phyloP scores from a whole-genome alignment of 2,113 vertebrate genomes.

The Siniperca chuatsi region DNA sequence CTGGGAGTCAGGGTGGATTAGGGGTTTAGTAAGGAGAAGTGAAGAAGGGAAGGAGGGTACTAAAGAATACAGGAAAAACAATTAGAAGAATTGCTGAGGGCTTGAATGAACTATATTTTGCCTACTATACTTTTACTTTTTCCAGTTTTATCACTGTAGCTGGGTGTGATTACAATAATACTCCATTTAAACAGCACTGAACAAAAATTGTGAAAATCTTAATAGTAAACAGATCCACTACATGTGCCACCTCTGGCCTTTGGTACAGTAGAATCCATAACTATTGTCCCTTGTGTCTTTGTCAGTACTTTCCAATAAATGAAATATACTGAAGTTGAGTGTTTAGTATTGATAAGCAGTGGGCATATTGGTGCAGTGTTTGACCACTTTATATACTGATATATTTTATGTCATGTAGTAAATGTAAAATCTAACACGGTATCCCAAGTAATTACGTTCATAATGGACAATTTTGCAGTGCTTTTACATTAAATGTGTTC shows the following conservation, averaged over 20 bases:
- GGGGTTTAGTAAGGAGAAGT: conserved; percentile 39
- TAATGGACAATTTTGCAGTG: background rate
- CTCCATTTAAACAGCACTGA: background rate
- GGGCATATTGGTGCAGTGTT: background rate
- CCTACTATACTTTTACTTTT: background rate
- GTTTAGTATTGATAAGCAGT: background rate
- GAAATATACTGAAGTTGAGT: background rate
- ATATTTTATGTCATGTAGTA: background rate
- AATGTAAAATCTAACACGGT: background rate
- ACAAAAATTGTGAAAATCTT: background rate
- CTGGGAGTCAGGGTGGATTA: conserved; percentile 59
- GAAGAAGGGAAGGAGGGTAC: conserved; percentile 9
- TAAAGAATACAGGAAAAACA: conserved; percentile 36
- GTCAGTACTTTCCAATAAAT: background rate
- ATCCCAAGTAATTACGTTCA: background rate
- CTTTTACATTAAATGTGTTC: background rate
- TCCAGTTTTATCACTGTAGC: background rate
- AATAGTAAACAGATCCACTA: background rate
- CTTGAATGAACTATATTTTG: background rate
- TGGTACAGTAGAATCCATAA: background rate
- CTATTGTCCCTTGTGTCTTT: background rate
- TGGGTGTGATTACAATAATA: background rate
- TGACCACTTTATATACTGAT: background rate
- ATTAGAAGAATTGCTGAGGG: conserved; percentile 26
- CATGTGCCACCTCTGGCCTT: background rate